Percentiles rank a stretch among this genome's conserved stretches.
Evolutionary conservation across 2,888 invertebrate genomes (phyloP).

Genomic region (Pollenia angustigena): DNA sequence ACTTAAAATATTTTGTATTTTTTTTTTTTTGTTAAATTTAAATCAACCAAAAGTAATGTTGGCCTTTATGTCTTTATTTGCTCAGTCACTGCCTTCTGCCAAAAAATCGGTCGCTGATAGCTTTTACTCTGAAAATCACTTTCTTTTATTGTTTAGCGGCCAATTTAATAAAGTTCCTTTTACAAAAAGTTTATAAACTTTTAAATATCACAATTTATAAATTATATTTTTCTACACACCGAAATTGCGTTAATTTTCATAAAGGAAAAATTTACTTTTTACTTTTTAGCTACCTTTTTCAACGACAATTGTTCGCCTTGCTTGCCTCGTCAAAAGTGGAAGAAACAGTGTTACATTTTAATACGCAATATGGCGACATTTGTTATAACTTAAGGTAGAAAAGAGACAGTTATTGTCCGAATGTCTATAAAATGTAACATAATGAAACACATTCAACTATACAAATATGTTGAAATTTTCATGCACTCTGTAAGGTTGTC

Average conservation of each 20-base stretch:
- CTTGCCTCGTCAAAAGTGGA: constrained; percentile 72
- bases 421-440: neutral
- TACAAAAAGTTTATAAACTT: neutral
- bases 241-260: constrained; percentile 44
- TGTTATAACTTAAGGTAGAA: constrained; percentile 32
- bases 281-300: constrained; percentile 53
- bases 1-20: neutral
- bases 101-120: constrained; percentile 43
- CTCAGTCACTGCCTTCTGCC: constrained; percentile 58
- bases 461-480: constrained; percentile 8
- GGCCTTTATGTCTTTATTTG: constrained; percentile 42
- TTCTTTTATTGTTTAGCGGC: constrained; percentile 14
- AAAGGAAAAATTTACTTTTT: constrained; percentile 54
- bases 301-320: constrained; percentile 67
- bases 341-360: constrained; percentile 70
- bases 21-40: constrained; percentile 2
- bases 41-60: neutral
- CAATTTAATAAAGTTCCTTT: constrained; percentile 17
- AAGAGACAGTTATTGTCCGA: constrained; percentile 18
- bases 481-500: constrained; percentile 43
- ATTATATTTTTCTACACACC: constrained; percentile 12
- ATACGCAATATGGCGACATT: constrained; percentile 68
- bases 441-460: constrained; percentile 18
- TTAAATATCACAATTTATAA: constrained; percentile 24
- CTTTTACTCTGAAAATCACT: constrained; percentile 23